Evolutionary conservation across 1,140 invertebrate genomes (phyloP).

Genomic region (Leptonema lineaticorne): DNA sequence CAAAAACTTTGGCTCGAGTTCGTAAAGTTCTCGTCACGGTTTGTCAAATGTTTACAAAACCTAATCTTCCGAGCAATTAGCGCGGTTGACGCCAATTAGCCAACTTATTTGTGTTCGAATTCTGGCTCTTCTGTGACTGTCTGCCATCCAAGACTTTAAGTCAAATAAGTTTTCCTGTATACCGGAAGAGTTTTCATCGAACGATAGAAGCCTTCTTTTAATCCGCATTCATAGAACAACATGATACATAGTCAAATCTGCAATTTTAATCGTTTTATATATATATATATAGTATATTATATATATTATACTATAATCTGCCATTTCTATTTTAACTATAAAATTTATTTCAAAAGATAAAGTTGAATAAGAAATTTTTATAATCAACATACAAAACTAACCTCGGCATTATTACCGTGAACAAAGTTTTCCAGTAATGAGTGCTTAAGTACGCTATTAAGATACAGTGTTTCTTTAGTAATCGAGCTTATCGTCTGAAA

Average conservation of each 20-base stretch:
- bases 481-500: background rate
- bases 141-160: too few species aligned
- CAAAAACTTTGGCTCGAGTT: background rate
- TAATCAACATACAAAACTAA: background rate
- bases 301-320: too few species aligned
- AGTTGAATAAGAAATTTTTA: background rate
- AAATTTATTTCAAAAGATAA: background rate
- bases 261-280: too few species aligned
- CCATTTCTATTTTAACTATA: too few species aligned
- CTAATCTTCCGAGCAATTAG: constrained; percentile 31
- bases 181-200: too few species aligned
- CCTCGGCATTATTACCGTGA: background rate
- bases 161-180: too few species aligned
- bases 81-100: constrained; percentile 29
- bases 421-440: constrained; percentile 14
- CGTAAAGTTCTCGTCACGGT: background rate
- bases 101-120: constrained; percentile 22
- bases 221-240: too few species aligned
- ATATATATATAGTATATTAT: too few species aligned
- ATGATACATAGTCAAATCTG: too few species aligned
- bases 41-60: constrained; percentile 21
- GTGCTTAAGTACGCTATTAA: background rate
- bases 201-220: too few species aligned
- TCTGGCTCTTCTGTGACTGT: background rate
- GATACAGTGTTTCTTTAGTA: background rate